Percentiles rank a stretch among this genome's conserved stretches.
Conservation (phyloP, 2,113 vertebrate genomes). For the Okapia johnstoni region DNA sequence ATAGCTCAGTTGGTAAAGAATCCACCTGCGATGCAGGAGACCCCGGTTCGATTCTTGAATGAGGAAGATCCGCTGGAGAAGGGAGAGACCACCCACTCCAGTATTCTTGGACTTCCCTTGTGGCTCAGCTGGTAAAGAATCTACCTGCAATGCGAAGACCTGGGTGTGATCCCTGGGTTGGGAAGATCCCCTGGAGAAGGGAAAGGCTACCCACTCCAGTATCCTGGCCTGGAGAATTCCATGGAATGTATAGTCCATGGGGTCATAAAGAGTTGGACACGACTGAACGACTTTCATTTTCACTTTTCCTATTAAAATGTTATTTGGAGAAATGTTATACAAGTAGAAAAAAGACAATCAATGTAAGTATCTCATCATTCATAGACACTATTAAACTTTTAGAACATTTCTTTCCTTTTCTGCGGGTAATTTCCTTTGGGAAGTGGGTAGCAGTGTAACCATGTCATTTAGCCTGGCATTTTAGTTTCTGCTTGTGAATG, state of each 20-base stretch:
- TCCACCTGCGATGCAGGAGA: neutral
- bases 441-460: neutral
- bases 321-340: neutral
- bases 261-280: neutral
- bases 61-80: accelerated
- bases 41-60: neutral
- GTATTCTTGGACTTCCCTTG: neutral
- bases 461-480: neutral
- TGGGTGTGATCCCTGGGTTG: neutral
- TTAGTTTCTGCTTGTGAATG: neutral
- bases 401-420: neutral
- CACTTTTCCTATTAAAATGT: neutral
- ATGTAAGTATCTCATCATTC: neutral
- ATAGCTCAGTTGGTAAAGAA: neutral
- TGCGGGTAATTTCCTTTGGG: neutral
- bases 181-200: neutral
- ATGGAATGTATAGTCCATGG: neutral
- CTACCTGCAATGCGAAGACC: neutral
- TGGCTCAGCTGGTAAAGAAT: neutral
- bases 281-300: neutral
- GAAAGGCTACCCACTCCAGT: neutral
- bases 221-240: neutral
- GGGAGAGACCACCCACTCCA: neutral
- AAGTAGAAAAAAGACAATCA: neutral
- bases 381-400: neutral